A percentile compares a stretch with the other conserved stretches of the same genome.
Evolutionary conservation across 2,888 invertebrate species (phyloP).

Genomic region (Ctenicera cuprea): DNA sequence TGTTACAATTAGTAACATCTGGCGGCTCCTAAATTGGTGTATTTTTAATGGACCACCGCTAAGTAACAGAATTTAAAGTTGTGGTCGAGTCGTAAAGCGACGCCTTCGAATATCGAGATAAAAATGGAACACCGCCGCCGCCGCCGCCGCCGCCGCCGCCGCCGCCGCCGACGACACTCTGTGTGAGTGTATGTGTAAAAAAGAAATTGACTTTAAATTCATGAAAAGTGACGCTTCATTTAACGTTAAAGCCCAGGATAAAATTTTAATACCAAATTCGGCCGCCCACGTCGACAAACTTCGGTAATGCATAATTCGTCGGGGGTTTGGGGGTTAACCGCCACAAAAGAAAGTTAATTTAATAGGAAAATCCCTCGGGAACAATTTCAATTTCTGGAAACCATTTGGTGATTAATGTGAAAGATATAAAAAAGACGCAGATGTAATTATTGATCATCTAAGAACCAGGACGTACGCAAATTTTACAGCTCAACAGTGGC

Average conservation of each 20-base stretch:
- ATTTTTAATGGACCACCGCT: slow-evolving; percentile 31
- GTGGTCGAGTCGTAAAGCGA: background rate
- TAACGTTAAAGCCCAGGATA: slow-evolving; percentile 1
- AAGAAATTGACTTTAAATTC: slow-evolving; percentile 5
- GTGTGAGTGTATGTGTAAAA: background rate
- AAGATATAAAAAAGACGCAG: background rate
- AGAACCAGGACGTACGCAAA: background rate
- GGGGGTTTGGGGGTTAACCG: slow-evolving; percentile 4
- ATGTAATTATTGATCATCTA: background rate
- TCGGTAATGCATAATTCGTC: slow-evolving; percentile 1
- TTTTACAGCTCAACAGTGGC: background rate
- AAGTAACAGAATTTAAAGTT: background rate
- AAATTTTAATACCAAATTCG: slow-evolving; percentile 29
- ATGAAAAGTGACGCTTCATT: slow-evolving; percentile 21
- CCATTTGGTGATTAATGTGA: slow-evolving; percentile 9
- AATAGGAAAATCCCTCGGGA: slow-evolving; percentile 10
- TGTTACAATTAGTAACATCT: slow-evolving; percentile 29
- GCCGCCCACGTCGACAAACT: slow-evolving; percentile 12
- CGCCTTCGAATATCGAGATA: background rate
- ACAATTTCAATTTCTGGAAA: slow-evolving; percentile 14
- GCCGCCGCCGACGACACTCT: no score
- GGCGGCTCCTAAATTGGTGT: slow-evolving; percentile 12
- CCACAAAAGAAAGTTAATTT: slow-evolving; percentile 14
- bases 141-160: no score
- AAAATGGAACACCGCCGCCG: slow-evolving; percentile 10